Base-by-base conservation (phyloP, 2,113 vertebrate species). In the Pseudonaja textilis region DNA sequence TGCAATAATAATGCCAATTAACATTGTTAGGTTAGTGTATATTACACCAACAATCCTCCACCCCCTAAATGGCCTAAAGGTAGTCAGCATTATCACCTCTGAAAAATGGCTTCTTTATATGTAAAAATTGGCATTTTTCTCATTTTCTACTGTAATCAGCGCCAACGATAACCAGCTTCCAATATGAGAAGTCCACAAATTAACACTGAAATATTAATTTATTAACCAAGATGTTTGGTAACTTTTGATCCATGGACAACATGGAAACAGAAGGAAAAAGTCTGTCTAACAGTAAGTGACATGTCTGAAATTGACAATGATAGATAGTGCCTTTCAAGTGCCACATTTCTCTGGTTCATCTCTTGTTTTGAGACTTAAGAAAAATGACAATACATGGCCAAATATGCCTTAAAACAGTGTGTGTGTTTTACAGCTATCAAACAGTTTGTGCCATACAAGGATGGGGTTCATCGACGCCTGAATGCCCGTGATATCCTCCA, bases 401-500 rank as follows among this genome's bases (percentile, higher is more conserved):
- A 74, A 14, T 10, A 25, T 20, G 12, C 3, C 12, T 26, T 42
- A 22, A 22, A 34, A 8, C 12, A 54, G 39, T 34, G 39, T n/a
- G 29, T 6, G 26, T 23, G 47, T 22, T 22, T 9, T 22, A 39
- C 34, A 22, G 9, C 29, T 85, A 47, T 29, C 5, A 3, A 85
- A 52, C 42, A 5, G 74, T 89, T 85, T 56, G 18, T 39, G 42
- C 39, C 42, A 12, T 4, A 22, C 26, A 29, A 39, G 29, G 39
- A 34, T 42, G 12, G 4, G 5, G 69, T 93, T 97, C 95, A 99
- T 25, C 99, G 99, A 0, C 99, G 97, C 0, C 99, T 97, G 98
- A 99, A 99, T 0, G 99, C 99, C 0, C 99, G 98, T 0, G 99
- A 99, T 93, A 99, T 99, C 91, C 99, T 98, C 99, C 99, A 99